Conservation (phyloP, 30 jellyfish, hydroid and myxozoan species). For the Hydractinia symbiolongicarpus region DNA sequence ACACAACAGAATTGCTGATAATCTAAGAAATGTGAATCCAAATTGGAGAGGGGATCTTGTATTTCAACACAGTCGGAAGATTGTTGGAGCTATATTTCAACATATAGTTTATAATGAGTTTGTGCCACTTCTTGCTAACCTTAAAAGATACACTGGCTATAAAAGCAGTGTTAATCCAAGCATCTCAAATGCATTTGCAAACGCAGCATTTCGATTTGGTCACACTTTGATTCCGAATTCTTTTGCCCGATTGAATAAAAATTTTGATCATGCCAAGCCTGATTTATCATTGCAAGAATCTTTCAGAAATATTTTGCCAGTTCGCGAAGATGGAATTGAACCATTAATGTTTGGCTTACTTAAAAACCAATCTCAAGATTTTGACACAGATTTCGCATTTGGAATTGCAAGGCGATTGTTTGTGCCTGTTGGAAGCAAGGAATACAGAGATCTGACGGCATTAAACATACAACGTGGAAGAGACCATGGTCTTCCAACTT, state of each 20-base stretch:
- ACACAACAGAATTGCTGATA: slow-evolving; percentile 16
- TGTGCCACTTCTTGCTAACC: background rate
- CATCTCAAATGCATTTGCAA: slow-evolving; percentile 2
- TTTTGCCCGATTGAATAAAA: slow-evolving; percentile 1
- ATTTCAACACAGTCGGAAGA: slow-evolving; percentile 23
- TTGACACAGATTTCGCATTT: slow-evolving; percentile 29
- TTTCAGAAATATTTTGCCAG: slow-evolving; percentile 29
- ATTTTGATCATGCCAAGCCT: slow-evolving; percentile 13
- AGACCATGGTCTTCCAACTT: slow-evolving; percentile 86
- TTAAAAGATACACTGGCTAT: slow-evolving; percentile 10
- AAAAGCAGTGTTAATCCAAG: background rate
- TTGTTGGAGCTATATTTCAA: slow-evolving; percentile 35
- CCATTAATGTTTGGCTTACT: slow-evolving; percentile 68
- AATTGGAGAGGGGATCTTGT: slow-evolving; percentile 15
- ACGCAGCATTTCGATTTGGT: slow-evolving; percentile 34
- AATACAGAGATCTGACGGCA: slow-evolving; percentile 53
- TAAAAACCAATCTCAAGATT: slow-evolving; percentile 32
- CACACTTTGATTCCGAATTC: slow-evolving; percentile 11
- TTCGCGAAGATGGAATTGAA: slow-evolving; percentile 57
- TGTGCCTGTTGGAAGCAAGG: slow-evolving; percentile 35
- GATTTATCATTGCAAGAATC: background rate
- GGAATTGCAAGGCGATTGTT: slow-evolving; percentile 25
- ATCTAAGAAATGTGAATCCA: background rate
- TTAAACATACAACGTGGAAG: slow-evolving; percentile 86
- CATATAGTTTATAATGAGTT: slow-evolving; percentile 18